phyloP scores from a whole-genome alignment of 2,797 vertebrate species.

The Mormyrus proboscirostris region DNA sequence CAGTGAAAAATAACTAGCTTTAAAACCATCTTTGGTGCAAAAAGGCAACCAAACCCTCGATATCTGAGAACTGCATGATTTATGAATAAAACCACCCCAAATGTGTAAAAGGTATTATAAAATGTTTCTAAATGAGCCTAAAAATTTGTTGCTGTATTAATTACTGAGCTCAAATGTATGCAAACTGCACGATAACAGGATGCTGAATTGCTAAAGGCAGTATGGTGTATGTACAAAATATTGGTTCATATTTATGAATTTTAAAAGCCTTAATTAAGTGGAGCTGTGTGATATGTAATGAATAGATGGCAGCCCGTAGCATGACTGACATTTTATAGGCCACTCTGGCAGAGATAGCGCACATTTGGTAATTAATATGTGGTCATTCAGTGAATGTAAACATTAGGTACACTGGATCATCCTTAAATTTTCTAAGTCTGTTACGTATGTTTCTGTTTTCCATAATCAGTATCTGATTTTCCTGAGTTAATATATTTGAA shows the following conservation, averaged over 20 bases:
- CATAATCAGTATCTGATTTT: neutral
- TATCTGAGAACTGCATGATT: neutral
- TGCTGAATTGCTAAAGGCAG: neutral
- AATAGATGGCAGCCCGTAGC: neutral
- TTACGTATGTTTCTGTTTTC: neutral
- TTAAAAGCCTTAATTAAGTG: neutral
- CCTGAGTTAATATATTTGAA: neutral
- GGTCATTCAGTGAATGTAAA: neutral
- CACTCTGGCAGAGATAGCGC: neutral
- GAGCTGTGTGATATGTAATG: neutral
- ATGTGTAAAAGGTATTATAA: neutral
- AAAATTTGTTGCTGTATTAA: neutral
- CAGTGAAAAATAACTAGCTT: neutral
- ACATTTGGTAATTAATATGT: neutral
- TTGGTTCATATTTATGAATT: constrained; percentile 5
- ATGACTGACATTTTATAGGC: neutral
- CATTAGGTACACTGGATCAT: neutral
- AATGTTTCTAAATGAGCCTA: neutral
- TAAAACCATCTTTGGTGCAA: neutral
- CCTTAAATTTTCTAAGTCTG: neutral
- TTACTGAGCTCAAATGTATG: neutral
- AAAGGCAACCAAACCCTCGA: neutral
- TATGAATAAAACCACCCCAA: neutral
- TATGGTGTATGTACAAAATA: constrained; percentile 7
- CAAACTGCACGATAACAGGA: neutral